Evolutionary conservation across 1,140 invertebrate species (phyloP).

Genomic region (Drosophila triauraria): DNA sequence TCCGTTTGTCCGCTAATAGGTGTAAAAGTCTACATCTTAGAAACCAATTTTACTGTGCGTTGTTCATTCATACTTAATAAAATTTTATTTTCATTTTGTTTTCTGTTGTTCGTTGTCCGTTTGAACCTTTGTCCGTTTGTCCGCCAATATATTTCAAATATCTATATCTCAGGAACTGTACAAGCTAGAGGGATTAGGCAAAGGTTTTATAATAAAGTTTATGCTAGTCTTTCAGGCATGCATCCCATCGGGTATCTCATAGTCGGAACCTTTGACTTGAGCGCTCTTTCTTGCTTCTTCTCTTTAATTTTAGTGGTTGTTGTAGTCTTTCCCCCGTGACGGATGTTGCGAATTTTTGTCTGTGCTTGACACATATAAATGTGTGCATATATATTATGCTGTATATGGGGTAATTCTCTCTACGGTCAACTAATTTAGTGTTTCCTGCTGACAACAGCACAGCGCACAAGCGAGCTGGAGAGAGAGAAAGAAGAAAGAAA

Average conservation of each 20-base stretch:
- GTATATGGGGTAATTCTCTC: constrained; percentile 71
- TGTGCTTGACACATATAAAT: constrained; percentile 50
- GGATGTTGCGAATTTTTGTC: constrained; percentile 74
- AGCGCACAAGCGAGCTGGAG: constrained; percentile 45
- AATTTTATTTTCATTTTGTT: too few species aligned
- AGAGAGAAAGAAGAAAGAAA: constrained; percentile 25
- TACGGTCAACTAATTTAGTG: constrained; percentile 79
- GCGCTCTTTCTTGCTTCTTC: not conserved
- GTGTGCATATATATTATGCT: constrained; percentile 36
- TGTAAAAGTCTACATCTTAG: too few species aligned
- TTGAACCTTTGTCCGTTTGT: not conserved
- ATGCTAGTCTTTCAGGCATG: not conserved
- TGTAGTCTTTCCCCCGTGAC: constrained; percentile 39
- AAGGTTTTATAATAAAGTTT: not conserved
- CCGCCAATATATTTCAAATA: too few species aligned
- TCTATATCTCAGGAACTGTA: not conserved
- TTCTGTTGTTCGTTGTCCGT: too few species aligned
- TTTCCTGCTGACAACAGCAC: constrained; percentile 79
- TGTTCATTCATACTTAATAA: too few species aligned
- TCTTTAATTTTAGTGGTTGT: not conserved
- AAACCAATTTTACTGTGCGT: too few species aligned
- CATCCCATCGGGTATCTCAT: not conserved
- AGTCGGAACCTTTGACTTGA: not conserved
- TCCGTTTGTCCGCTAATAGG: too few species aligned
- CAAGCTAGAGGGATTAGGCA: not conserved